phyloP scores from a whole-genome alignment of 2,888 invertebrate species.

The Tachina lurida region DNA sequence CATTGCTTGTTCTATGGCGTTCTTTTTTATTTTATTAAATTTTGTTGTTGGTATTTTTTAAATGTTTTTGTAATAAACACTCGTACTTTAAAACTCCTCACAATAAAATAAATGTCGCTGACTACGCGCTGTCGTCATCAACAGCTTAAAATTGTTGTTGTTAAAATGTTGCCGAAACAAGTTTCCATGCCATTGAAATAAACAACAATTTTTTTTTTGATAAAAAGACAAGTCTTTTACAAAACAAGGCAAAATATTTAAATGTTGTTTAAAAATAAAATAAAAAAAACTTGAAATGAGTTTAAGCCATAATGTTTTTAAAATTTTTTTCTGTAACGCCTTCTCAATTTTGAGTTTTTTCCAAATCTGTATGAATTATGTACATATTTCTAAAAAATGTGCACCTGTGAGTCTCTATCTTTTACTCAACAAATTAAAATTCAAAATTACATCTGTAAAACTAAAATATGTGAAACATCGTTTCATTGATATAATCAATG shows the following conservation, averaged over 20 bases:
- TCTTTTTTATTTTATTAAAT: constrained; percentile 27
- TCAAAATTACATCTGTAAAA: constrained; percentile 36
- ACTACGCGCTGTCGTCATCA: constrained; percentile 64
- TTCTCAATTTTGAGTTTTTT: constrained; percentile 37
- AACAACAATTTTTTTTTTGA: background rate
- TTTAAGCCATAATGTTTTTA: constrained; percentile 10
- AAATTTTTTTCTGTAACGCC: constrained; percentile 49
- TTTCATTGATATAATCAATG: constrained; percentile 53
- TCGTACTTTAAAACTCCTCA: constrained; percentile 28
- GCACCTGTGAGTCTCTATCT: constrained; percentile 55
- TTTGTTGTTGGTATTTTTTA: constrained; percentile 26
- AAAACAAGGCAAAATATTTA: constrained; percentile 65
- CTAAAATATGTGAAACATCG: background rate
- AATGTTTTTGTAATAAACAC: constrained; percentile 52
- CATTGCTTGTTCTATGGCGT: background rate
- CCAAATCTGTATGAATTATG: constrained; percentile 25
- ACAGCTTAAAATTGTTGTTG: constrained; percentile 60
- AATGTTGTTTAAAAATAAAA: constrained; percentile 33
- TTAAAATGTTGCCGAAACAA: constrained; percentile 64
- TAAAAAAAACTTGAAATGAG: background rate
- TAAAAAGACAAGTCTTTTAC: constrained; percentile 29
- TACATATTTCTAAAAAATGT: constrained; percentile 46
- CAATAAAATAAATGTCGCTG: constrained; percentile 19
- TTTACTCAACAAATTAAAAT: constrained; percentile 15
- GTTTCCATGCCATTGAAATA: constrained; percentile 52